phyloP scores from a whole-genome alignment of 2,888 invertebrate species.

The Scaptomyza parva region DNA sequence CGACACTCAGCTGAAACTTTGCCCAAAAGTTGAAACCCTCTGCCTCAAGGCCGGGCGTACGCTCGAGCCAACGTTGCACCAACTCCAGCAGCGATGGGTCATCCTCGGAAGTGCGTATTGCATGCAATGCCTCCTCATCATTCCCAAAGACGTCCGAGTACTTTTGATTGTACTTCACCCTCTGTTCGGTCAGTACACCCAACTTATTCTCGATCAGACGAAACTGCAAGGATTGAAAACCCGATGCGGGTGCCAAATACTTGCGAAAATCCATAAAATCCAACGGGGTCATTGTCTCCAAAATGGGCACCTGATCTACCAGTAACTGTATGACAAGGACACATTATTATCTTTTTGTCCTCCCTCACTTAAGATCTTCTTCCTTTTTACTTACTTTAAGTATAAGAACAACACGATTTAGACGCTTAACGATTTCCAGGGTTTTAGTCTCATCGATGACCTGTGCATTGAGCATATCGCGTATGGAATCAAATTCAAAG shows the following conservation, averaged over 20 bases:
- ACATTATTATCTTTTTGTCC: too few relatives aligned
- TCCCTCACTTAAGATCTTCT: too few relatives aligned
- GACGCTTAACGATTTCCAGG: constrained; percentile 95
- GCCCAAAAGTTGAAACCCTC: constrained; percentile 97
- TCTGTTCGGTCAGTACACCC: constrained; percentile 91
- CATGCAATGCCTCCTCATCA: constrained; percentile 87
- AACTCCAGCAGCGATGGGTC: constrained; percentile 94
- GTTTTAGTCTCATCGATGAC: constrained; percentile 96
- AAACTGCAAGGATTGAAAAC: constrained; percentile 99
- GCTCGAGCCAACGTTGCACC: constrained; percentile 96
- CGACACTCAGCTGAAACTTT: constrained; percentile 92
- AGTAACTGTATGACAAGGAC: constrained; percentile 91
- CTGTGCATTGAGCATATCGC: constrained; percentile 90
- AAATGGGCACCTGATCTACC: constrained; percentile 97
- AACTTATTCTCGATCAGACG: constrained; percentile 97
- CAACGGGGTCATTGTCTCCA: constrained; percentile 99
- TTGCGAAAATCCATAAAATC: constrained; percentile 99
- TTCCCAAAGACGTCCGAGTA: constrained; percentile 94
- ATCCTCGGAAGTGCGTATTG: constrained; percentile 89
- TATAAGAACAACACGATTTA: constrained; percentile 96
- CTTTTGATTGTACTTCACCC: constrained; percentile 97
- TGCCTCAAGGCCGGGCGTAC: constrained; percentile 95
- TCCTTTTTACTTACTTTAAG: constrained; percentile 93
- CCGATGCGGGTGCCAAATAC: constrained; percentile 97
- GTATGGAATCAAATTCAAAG: constrained; percentile 97